Conservation (phyloP, 2,888 invertebrate genomes). For the Carpatolechia fugitivella region DNA sequence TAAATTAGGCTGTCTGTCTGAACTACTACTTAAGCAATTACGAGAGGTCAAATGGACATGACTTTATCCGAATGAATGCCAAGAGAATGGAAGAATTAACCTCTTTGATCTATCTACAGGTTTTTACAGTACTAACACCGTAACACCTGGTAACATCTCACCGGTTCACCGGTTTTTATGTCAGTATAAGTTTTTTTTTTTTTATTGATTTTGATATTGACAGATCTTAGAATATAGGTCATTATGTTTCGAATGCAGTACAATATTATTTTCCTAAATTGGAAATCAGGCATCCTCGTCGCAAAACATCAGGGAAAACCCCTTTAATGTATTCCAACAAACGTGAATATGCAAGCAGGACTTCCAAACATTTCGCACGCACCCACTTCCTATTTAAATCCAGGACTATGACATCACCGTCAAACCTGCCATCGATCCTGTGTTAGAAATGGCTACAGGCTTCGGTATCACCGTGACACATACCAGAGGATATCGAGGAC, state of each 20-base stretch:
- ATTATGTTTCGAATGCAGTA: neutral
- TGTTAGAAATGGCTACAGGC: constrained; percentile 34
- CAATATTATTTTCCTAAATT: neutral
- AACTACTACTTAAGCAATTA: neutral
- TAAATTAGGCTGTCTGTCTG: constrained; percentile 4
- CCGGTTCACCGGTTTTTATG: too few relatives aligned
- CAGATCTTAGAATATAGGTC: neutral
- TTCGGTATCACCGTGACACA: constrained; percentile 28
- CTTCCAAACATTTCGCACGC: neutral
- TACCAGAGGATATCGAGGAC: constrained; percentile 50
- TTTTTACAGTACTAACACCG: too few relatives aligned
- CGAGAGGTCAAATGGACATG: neutral
- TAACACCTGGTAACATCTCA: too few relatives aligned
- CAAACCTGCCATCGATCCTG: constrained; percentile 55
- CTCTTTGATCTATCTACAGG: too few relatives aligned
- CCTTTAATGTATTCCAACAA: too few relatives aligned
- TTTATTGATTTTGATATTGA: neutral
- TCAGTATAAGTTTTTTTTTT: too few relatives aligned
- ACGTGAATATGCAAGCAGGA: neutral
- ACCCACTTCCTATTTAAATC: constrained; percentile 25
- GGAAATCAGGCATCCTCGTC: neutral
- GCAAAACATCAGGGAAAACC: neutral
- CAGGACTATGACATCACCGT: constrained; percentile 50
- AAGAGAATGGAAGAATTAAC: neutral
- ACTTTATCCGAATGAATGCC: neutral